A percentile compares a stretch with the other conserved stretches of the same genome.
Conservation (phyloP, 2,888 invertebrate species). For the Drosophila quinaria region DNA sequence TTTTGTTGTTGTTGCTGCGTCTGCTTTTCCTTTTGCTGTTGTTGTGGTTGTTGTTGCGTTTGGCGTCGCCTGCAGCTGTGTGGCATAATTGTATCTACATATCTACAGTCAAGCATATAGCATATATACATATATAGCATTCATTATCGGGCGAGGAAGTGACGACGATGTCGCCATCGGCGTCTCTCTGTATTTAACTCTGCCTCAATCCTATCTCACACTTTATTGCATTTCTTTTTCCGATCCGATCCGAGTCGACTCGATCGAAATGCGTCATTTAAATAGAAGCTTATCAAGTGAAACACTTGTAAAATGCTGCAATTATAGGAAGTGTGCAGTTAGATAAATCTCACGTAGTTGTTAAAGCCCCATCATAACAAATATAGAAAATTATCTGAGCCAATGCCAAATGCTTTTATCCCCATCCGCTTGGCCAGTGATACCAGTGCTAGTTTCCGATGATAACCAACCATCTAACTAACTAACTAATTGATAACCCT, state of each 20-base stretch:
- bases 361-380: constrained; percentile 9
- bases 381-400: constrained; percentile 25
- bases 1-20: constrained; percentile 14
- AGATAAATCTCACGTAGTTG: constrained; percentile 68
- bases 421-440: constrained; percentile 32
- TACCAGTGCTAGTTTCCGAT: constrained; percentile 43
- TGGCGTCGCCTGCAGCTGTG: constrained; percentile 59
- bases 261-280: constrained; percentile 69
- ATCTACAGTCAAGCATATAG: constrained; percentile 10
- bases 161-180: constrained; percentile 63
- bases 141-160: constrained; percentile 73
- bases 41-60: constrained; percentile 33
- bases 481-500: constrained; percentile 76
- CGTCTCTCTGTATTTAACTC: constrained; percentile 32
- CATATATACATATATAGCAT: constrained; percentile 25
- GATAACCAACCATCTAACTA: constrained; percentile 12
- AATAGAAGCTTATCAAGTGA: constrained; percentile 41
- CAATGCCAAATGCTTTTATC: constrained; percentile 21
- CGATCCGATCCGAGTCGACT: background rate
- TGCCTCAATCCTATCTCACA: constrained; percentile 32
- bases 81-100: constrained; percentile 44
- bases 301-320: background rate
- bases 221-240: constrained; percentile 15
- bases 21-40: constrained; percentile 27
- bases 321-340: constrained; percentile 53